These are phyloP conservation scores for Ophonus ardosiacus DNA, from an alignment of 2,888 invertebrate genomes.

Conservation along the genomic window DNA sequence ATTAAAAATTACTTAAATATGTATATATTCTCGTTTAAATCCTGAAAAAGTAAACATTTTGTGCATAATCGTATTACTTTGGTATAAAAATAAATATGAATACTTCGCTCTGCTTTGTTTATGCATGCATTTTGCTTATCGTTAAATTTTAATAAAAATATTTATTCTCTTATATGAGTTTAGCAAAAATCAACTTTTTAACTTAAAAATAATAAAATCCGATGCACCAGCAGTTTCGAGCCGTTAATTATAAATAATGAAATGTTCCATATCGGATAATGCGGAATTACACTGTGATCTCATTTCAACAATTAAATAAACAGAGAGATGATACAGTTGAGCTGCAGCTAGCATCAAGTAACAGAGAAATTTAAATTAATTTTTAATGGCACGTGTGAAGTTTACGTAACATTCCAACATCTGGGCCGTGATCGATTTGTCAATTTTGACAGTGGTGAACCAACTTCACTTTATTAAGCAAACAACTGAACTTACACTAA, in stretches of 20 bases:
- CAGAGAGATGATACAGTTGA: background rate
- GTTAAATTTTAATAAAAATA: constrained; percentile 7
- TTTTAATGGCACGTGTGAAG: constrained; percentile 11
- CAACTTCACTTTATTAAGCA: constrained; percentile 41
- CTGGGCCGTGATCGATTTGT: constrained; percentile 25
- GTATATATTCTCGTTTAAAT: constrained; percentile 18
- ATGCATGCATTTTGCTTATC: constrained; percentile 12
- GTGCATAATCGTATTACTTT: constrained; percentile 35
- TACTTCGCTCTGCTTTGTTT: background rate
- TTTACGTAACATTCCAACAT: constrained; percentile 34
- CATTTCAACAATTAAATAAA: background rate
- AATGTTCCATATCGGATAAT: background rate
- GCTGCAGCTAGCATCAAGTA: background rate
- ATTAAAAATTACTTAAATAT: constrained; percentile 36
- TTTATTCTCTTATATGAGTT: background rate
- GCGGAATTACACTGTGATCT: background rate
- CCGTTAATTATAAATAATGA: constrained; percentile 8
- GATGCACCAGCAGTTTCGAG: constrained; percentile 6
- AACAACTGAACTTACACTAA: constrained; percentile 20
- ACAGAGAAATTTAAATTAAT: constrained; percentile 27
- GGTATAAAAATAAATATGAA: constrained; percentile 36
- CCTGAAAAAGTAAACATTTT: constrained; percentile 34
- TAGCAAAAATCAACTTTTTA: background rate
- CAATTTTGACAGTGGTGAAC: constrained; percentile 30
- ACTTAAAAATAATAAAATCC: constrained; percentile 6